Base-by-base conservation (phyloP, 2,888 invertebrate species). In the Ophion slaviceki region DNA sequence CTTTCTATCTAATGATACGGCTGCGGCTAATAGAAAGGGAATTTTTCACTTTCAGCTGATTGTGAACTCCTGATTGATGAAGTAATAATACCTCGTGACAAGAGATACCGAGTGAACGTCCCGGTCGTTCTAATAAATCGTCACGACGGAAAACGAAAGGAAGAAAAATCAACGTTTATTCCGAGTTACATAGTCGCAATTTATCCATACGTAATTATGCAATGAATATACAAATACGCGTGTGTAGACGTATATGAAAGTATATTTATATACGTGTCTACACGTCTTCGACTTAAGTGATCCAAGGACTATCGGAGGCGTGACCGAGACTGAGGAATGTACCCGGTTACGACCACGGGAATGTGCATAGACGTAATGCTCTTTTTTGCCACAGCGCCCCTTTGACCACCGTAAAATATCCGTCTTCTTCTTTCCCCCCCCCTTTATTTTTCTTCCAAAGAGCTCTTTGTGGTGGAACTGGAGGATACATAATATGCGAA, bases 251-350 rank as follows among this genome's bases (percentile, higher is more conserved):
- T n/a, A 64, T 10, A 75, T 7, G 24, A 24, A 45, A 5, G 7
- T 45, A 62, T 62, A 64, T n/a, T 4, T 14, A 32, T n/a, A 53
- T 53, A 14, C 36, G 40, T 61, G 24, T 28, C 24, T 28, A 64
- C 40, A 68, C n/a, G 28, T 74, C 40, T 77, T 24, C 32, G 47
- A 61, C 17, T 36, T 32, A 59, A 81, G 85, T 86, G 80, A 86
- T 80, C 82, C 80, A 86, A 86, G 82, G 77, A 86, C 86, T 83
- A 70, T 86, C 80, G 86, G 74, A 86, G 86, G 86, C 86, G 86
- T 86, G 80, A 83, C 82, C 75, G 66, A 74, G 79, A 82, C 79
- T 70, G n/a, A 57, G 74, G 86, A 86, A 86, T 86, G 82, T 71
- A 82, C 80, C 82, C 82, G 68, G 74, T 86, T 83, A 83, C 77